Evolutionary conservation across 1,140 invertebrate genomes (phyloP).

Genomic region (Papilio machaon): DNA sequence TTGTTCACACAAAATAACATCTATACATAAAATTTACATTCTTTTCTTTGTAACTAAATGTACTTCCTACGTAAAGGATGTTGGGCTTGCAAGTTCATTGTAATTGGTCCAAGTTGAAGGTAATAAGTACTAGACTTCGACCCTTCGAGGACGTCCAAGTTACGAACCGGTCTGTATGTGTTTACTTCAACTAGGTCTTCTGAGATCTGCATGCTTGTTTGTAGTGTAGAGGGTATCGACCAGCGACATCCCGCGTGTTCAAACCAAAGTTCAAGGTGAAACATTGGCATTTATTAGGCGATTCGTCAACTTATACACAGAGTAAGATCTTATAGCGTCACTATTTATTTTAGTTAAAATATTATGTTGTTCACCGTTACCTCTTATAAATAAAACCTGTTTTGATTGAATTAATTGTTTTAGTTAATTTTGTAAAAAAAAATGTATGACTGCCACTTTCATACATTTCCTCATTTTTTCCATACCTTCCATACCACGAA

Average conservation of each 20-base stretch:
- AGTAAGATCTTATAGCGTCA: constrained; percentile 41
- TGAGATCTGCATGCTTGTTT: constrained; percentile 54
- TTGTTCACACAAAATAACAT: too few relatives aligned
- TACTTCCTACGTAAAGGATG: constrained; percentile 30
- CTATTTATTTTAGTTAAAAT: background rate
- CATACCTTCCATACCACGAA: too few relatives aligned
- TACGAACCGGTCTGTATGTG: constrained; percentile 58
- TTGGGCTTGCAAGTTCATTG: constrained; percentile 12
- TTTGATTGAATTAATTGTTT: background rate
- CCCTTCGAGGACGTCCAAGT: constrained; percentile 47
- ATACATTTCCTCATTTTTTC: too few relatives aligned
- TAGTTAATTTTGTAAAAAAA: background rate
- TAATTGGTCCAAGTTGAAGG: constrained; percentile 44
- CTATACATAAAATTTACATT: background rate
- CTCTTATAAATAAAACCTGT: background rate
- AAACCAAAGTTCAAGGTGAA: constrained; percentile 76
- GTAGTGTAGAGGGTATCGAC: constrained; percentile 53
- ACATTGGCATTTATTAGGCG: constrained; percentile 76
- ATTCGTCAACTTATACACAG: constrained; percentile 69
- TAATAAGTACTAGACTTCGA: constrained; percentile 46
- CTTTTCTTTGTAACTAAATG: background rate
- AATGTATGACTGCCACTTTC: too few relatives aligned
- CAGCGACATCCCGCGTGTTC: constrained; percentile 64
- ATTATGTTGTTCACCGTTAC: background rate
- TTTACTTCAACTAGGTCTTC: constrained; percentile 58